Base-by-base conservation (phyloP, 2,888 invertebrate genomes). In the Adineta ricciae region DNA sequence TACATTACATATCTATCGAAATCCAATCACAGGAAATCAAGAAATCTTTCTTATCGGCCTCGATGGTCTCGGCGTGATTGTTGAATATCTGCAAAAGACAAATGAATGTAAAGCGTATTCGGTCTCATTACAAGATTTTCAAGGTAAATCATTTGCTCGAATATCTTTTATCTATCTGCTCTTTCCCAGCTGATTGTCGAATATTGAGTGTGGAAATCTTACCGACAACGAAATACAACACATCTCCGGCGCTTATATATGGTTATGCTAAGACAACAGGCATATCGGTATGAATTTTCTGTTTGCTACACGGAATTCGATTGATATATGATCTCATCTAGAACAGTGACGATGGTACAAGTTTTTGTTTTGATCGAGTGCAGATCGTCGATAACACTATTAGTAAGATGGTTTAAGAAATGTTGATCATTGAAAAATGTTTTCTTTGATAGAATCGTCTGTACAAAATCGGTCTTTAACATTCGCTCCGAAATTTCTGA, bases 271-370 rank as follows among this genome's bases (percentile, higher is more conserved):
- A 78, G 41, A 41, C 41, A 1, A 78, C 14, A 32, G 64, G 64
- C 19, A 11, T 19, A 32, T 64, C 78, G 24, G 78, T 78, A 78
- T 24, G 7, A 19, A 19, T n/a, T 78, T 41, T 0, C 19, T 21
- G 2, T 72, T 14, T 36, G 2, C 36, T 36, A 16, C 1, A 38
- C 11, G n/a, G 19, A 73, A 21, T 73, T 73, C 3, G 38, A 7
- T 32, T 38, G 36, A 19, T 41, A 27, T 8, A 38, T 78, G 2
- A 50, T 78, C 41, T 41, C 9, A n/a, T 36, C n/a, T 78, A 78
- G 78, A 78, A 41, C 9, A 78, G n/a, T n/a, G 78, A 78, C 41
- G 78, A 78, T 78, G 9, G 78, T 78, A n/a, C 78, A 78, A 78
- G 78, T 41, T 78, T 24, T 78, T 24, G 41, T 38, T 78, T 78